phyloP scores from a whole-genome alignment of 2,888 invertebrate genomes.

The Leptopterna dolabrata region DNA sequence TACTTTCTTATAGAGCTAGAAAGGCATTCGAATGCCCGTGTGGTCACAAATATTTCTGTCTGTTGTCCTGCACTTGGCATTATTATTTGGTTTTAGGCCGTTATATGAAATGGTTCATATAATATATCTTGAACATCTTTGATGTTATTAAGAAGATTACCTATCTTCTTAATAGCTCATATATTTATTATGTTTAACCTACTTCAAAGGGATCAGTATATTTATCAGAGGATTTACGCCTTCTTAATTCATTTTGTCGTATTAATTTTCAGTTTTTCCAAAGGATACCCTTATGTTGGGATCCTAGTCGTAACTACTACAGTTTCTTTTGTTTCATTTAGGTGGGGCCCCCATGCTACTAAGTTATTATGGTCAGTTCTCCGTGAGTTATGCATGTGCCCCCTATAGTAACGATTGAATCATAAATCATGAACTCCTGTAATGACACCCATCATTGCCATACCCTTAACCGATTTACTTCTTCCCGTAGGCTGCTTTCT shows the following conservation, averaged over 20 bases:
- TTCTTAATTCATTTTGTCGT: background rate
- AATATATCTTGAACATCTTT: too few relatives aligned
- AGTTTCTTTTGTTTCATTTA: slow-evolving; percentile 39
- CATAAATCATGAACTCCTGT: slow-evolving; percentile 12
- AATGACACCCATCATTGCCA: slow-evolving; percentile 26
- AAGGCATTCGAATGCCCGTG: too few relatives aligned
- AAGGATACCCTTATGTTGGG: background rate
- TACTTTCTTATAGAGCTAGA: too few relatives aligned
- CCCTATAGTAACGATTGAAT: background rate
- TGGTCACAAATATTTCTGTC: too few relatives aligned
- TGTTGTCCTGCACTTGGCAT: too few relatives aligned
- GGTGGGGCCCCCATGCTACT: slow-evolving; percentile 28
- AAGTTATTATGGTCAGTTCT: slow-evolving; percentile 39
- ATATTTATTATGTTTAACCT: too few relatives aligned
- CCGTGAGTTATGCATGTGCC: slow-evolving; percentile 33
- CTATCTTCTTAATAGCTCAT: too few relatives aligned
- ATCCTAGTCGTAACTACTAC: background rate
- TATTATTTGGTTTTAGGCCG: too few relatives aligned
- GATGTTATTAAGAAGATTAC: too few relatives aligned
- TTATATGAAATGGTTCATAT: too few relatives aligned
- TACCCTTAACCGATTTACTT: slow-evolving; percentile 25
- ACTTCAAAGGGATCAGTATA: too few relatives aligned
- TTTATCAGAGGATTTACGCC: too few relatives aligned
- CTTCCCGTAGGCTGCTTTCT: slow-evolving; percentile 25
- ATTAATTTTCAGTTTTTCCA: background rate